Percentiles rank a stretch among this genome's conserved stretches.
Evolutionary conservation across 2,113 vertebrate species (phyloP).

Genomic region (Eretmodus cyanostictus): DNA sequence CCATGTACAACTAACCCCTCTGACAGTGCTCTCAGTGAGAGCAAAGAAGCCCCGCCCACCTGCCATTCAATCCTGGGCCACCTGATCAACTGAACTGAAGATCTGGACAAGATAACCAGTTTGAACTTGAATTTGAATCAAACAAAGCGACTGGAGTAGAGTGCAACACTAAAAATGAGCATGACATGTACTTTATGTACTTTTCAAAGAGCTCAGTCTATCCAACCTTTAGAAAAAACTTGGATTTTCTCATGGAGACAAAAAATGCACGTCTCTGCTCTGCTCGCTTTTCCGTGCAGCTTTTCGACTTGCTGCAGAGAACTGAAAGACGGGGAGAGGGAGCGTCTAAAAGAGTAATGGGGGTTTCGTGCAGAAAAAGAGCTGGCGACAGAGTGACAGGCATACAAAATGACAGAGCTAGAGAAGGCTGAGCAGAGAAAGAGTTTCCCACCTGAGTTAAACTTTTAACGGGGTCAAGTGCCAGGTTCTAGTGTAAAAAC

Average conservation of each 20-base stretch:
- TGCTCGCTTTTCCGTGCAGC: not conserved
- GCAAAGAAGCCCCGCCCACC: not conserved
- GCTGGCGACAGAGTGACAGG: not conserved
- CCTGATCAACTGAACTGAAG: not conserved
- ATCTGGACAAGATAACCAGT: not conserved
- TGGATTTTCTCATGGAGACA: not conserved
- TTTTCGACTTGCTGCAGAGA: not conserved
- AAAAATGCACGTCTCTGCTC: not conserved
- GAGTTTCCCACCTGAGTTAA: slow-evolving; percentile 12
- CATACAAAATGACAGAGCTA: not conserved
- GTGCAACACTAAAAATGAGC: not conserved
- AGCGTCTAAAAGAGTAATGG: slow-evolving; percentile 10
- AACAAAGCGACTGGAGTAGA: not conserved
- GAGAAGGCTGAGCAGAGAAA: not conserved
- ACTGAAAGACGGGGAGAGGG: not conserved
- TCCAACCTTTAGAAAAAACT: not conserved
- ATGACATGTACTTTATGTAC: not conserved
- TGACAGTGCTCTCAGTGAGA: not conserved
- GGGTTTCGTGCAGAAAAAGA: not conserved
- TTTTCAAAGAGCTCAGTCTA: not conserved
- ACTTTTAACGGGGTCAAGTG: slow-evolving; percentile 52
- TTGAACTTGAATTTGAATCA: not conserved
- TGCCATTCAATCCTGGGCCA: not conserved
- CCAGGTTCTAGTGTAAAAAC: not conserved
- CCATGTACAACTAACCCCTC: not conserved